Base-by-base conservation (phyloP, 2,113 vertebrate genomes). In the Epinephelus moara region DNA sequence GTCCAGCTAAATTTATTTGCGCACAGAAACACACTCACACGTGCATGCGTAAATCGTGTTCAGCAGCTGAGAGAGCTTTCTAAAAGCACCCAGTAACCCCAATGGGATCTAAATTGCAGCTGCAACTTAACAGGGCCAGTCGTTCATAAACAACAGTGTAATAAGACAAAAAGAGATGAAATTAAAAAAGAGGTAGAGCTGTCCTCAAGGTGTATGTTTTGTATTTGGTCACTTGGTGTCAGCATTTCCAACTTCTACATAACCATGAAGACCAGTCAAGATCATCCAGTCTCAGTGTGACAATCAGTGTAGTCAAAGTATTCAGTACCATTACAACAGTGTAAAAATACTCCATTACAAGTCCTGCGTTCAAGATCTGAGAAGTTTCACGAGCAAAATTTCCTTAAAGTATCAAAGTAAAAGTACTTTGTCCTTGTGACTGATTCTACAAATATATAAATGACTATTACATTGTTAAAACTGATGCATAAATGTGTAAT, bases 191-290 rank as follows among this genome's bases (percentile, higher is more conserved):
- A 49, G 12, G 59, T n/a, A n/a, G 9, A 49, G 42, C 17, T 45
- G 5, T 25, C 13, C 21, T 57, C 17, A 0, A 79, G 10, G 45
- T 89, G 79, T 25, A 59, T 13, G 42, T 78, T 84, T 70, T 4
- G 21, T 13, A 11, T 85, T 49, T 62, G 27, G 70, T 68, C 81
- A 78, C 75, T 80, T 76, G 87, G 71, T 84, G 90, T 86, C 86
- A 90, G 68, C 30, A 86, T 88, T 86, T 68, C 2, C 64, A 72
- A 30, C 25, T 27, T 21, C 1, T 49, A 5, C 13, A 40, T n/a
- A 81, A 50, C 2, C 15, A 19, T 42, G 0, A 66, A 6, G 52
- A 19, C 8, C 12, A 55, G 7, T 18, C 9, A 37, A 19, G 21
- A 11, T 70, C 27, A 30, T 27, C 10, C 8, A 19, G 23, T 6